Base-by-base conservation (phyloP, 2,797 vertebrate species). In the Heliangelus exortis region DNA sequence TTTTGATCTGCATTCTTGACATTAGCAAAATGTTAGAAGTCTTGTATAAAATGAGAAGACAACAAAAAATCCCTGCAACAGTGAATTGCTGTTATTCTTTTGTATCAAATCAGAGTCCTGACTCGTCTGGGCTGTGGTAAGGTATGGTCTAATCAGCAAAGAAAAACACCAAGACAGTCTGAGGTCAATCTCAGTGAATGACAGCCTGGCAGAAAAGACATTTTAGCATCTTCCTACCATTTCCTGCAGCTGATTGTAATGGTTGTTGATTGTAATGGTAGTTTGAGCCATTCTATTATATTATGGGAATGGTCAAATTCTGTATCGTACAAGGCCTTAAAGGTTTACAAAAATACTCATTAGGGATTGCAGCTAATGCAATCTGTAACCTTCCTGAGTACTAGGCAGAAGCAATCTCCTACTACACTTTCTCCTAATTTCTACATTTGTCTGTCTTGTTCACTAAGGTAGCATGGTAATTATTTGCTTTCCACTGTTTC, bases 261-360 rank as follows among this genome's bases (percentile, higher is more conserved):
- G 94, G 90, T 91, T 97, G 90, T 92, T 98, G 96, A 97, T 98
- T 97, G 96, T 95, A 97, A 96, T 96, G 90, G 96, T 96, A 94
- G 80, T 96, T 97, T 84, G 75, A 96, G 72, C 75, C 92, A 93
- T 96, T 97, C 39, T 41, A 41, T 95, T 90, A 71, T 96, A 83
- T 93, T 96, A 95, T 82, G 53, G 54, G 91, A 97, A 96, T 94
- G 97, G 96, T 96, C 96, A 96, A 97, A 94, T 95, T 96, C 90
- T 84, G 43, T 97, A 92, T 96, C 94, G 95, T 93, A 90, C 84
- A 74, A 80, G 63, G 85, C 84, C 62, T 94, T 29, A 86, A 14
- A 93, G 51, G 47, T 97, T 96, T 95, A 94, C 65, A 89, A 92
- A 97, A 95, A 95, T 36, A 76, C 53, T 89, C 9, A 18, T 92